These are phyloP conservation scores for Prostheceraeus crozeri DNA, from an alignment of 2,888 invertebrate genomes.

Conservation along the genomic window DNA sequence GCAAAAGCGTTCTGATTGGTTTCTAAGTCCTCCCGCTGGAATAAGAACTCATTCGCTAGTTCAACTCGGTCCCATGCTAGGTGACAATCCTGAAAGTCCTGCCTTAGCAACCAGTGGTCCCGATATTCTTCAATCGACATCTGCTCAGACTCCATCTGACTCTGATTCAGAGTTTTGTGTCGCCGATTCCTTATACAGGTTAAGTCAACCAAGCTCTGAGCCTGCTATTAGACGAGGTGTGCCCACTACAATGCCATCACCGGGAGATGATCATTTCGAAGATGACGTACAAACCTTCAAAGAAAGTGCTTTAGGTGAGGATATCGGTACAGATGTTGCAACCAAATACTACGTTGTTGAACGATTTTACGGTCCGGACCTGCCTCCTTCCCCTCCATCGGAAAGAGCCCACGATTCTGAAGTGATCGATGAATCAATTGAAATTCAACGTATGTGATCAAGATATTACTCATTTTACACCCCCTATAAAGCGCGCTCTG, in stretches of 20 bases:
- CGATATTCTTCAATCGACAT: not conserved
- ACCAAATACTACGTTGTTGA: slow-evolving; percentile 32
- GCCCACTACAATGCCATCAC: too few species aligned
- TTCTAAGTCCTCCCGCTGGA: slow-evolving; percentile 60
- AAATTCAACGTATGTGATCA: too few species aligned
- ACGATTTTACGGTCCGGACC: slow-evolving; percentile 32
- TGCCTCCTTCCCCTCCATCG: slow-evolving; percentile 8
- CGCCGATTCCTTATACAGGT: too few species aligned
- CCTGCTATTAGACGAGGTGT: too few species aligned
- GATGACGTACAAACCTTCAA: too few species aligned
- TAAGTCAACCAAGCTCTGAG: too few species aligned
- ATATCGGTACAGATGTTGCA: slow-evolving; percentile 21
- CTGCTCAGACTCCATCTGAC: not conserved
- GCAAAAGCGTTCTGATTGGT: slow-evolving; percentile 95
- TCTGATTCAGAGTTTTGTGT: too few species aligned
- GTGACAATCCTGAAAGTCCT: not conserved
- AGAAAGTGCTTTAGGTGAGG: not conserved
- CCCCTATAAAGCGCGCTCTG: too few species aligned
- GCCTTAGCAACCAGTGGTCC: slow-evolving; percentile 2
- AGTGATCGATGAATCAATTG: too few species aligned
- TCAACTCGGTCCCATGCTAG: slow-evolving; percentile 23
- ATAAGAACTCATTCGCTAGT: slow-evolving; percentile 22
- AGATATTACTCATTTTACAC: too few species aligned
- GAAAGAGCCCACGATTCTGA: too few species aligned
- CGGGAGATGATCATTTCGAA: too few species aligned